Conservation (phyloP, 2,888 invertebrate species). For the Eupithecia insigniata region DNA sequence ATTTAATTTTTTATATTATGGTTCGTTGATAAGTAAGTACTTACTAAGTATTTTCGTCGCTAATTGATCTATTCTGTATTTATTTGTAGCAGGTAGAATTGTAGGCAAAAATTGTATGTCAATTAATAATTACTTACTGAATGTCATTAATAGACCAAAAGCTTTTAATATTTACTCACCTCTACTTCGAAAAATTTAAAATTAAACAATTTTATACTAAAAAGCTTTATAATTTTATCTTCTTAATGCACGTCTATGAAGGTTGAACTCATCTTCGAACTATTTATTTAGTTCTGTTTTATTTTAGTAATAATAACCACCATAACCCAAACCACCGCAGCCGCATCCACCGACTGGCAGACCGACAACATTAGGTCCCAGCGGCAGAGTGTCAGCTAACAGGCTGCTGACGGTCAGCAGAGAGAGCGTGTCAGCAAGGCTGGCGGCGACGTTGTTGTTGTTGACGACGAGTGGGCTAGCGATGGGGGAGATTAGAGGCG, state of each 20-base stretch:
- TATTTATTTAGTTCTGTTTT: neutral
- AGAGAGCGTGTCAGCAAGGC: slow-evolving; percentile 69
- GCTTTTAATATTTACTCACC: too few relatives aligned
- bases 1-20: too few relatives aligned
- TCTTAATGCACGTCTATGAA: neutral
- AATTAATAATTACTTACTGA: too few relatives aligned
- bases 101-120: too few relatives aligned
- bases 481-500: neutral
- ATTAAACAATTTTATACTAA: neutral
- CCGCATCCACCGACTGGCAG: slow-evolving; percentile 14
- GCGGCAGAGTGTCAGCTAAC: slow-evolving; percentile 63
- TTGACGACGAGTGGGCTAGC: slow-evolving; percentile 38
- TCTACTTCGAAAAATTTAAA: neutral
- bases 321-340: slow-evolving; percentile 33
- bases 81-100: too few relatives aligned
- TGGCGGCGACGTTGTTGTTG: slow-evolving; percentile 58
- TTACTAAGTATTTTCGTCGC: too few relatives aligned
- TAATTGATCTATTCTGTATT: too few relatives aligned
- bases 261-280: neutral
- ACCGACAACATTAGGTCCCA: slow-evolving; percentile 49
- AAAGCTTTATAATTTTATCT: too few relatives aligned
- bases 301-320: slow-evolving; percentile 1
- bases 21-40: too few relatives aligned
- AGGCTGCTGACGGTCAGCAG: slow-evolving; percentile 71
- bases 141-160: too few relatives aligned